These are phyloP conservation scores for Cosmopolites sordidus DNA, from an alignment of 2,888 invertebrate genomes.

Conservation along the genomic window DNA sequence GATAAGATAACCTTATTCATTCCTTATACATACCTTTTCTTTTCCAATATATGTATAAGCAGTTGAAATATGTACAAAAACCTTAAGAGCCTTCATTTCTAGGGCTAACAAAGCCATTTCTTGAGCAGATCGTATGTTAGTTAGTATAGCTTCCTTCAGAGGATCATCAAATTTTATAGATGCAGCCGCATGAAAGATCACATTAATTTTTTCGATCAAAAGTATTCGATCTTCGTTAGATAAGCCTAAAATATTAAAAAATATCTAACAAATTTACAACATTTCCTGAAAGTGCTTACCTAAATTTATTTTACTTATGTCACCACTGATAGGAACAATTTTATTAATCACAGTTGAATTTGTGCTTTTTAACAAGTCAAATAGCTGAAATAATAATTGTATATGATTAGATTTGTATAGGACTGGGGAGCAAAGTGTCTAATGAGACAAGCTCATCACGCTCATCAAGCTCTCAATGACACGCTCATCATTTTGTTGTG, in stretches of 20 bases:
- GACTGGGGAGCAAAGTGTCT: no score
- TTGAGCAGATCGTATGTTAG: slow-evolving; percentile 63
- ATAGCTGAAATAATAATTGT: slow-evolving; percentile 38
- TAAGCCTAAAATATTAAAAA: slow-evolving; percentile 47
- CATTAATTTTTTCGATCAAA: slow-evolving; percentile 57
- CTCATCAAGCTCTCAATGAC: no score
- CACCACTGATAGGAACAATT: slow-evolving; percentile 61
- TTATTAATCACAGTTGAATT: slow-evolving; percentile 51
- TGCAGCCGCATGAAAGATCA: slow-evolving; percentile 76
- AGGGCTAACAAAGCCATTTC: slow-evolving; percentile 60
- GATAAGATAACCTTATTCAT: no score
- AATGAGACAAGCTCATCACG: no score
- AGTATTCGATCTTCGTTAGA: slow-evolving; percentile 51
- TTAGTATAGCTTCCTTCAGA: slow-evolving; percentile 58
- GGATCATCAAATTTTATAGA: slow-evolving; percentile 81
- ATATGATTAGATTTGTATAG: no score
- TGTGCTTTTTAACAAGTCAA: slow-evolving; percentile 55
- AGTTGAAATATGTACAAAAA: slow-evolving; percentile 77
- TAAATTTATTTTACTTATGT: slow-evolving; percentile 54
- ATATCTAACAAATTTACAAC: background rate
- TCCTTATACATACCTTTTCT: slow-evolving; percentile 28
- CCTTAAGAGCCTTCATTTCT: slow-evolving; percentile 51
- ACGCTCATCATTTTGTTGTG: no score
- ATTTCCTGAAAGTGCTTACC: slow-evolving; percentile 42
- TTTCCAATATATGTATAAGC: slow-evolving; percentile 81